Evolutionary conservation across 2,797 vertebrate genomes (phyloP), one percentile per base, ranked within the genome.

Genomic region (Gymnoscopelus microlampas): DNA sequence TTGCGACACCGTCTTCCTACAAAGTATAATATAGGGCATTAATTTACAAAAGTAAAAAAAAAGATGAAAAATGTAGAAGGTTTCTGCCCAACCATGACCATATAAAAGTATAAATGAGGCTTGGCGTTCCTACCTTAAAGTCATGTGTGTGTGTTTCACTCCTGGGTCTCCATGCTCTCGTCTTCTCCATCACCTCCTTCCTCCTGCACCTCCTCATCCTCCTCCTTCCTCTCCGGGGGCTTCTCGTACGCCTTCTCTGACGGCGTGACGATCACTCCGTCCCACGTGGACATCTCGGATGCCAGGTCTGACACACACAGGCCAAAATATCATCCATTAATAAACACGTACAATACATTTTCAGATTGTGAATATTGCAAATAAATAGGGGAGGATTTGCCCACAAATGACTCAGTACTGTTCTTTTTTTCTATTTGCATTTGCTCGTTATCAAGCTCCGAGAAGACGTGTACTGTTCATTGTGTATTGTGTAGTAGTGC

Each of bases 161-260:
- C 97, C 82, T 98, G 97, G 0, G 97, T 98, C 91, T 99, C 98
- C 97, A 98, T 99, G 88, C 93, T 97, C 71, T 98, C 97, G 4
- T 99, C 98, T 49, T 98, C 97, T 48, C 94, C 96, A 0, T 96
- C 96, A 0, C 91, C 94, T 0, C 95, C 94, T 71, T 99, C 96
- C 29, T 98, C 97, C 70, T 97, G 87, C 1, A 94, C 95, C 47
- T 97, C 96, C 0, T 98, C 98, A 0, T 99, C 98, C 12, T 97
- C 98, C 79, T 99, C 97, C 73, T 99, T 99, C 86, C 96, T 96
- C 88, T 99, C 98, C 0, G 97, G 96, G 0, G 97, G 97, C 59
- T 98, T 98, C 88, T 98, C 97, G 0, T 98, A 99, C 0, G 97
- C 97, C 81, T 97, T 99, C 86, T 99, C 98, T 0, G 98, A 99